These are phyloP conservation scores for Drosophila athabasca DNA, from an alignment of 1,140 invertebrate species.

Conservation along the genomic window DNA sequence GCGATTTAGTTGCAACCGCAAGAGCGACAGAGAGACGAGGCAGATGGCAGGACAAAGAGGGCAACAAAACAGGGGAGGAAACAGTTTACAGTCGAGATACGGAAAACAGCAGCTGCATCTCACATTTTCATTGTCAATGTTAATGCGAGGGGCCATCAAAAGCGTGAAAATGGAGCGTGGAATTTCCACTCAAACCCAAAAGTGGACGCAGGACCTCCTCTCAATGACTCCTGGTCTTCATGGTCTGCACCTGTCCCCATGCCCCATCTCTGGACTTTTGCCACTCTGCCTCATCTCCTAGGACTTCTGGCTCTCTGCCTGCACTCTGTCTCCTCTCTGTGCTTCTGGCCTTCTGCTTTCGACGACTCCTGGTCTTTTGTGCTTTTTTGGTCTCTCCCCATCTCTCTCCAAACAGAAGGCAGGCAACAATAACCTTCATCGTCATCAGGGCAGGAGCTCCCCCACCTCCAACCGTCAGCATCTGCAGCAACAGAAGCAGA, in stretches of 20 bases:
- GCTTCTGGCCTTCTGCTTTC: not conserved
- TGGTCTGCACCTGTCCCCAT: not conserved
- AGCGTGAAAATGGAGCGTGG: slow-evolving; percentile 9
- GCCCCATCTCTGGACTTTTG: not conserved
- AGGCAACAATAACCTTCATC: slow-evolving; percentile 17
- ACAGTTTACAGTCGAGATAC: not conserved
- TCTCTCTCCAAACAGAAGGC: too few relatives aligned
- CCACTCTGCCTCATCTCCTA: not conserved
- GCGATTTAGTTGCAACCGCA: slow-evolving; percentile 21
- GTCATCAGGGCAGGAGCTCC: slow-evolving; percentile 12
- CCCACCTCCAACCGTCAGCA: too few relatives aligned
- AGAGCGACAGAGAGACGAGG: slow-evolving; percentile 1
- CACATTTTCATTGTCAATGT: slow-evolving; percentile 60
- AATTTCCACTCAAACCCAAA: not conserved
- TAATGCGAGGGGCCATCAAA: slow-evolving; percentile 43
- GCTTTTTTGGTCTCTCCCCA: not conserved
- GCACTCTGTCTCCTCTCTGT: too few relatives aligned
- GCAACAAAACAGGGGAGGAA: not conserved
- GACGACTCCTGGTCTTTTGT: not conserved
- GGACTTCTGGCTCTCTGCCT: too few relatives aligned
- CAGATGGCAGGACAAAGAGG: not conserved
- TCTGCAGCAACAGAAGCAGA: too few relatives aligned
- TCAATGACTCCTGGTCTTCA: too few relatives aligned
- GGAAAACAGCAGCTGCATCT: not conserved
- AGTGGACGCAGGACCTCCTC: too few relatives aligned